Conservation (phyloP, 2,888 invertebrate genomes). For the Dione vanillae region DNA sequence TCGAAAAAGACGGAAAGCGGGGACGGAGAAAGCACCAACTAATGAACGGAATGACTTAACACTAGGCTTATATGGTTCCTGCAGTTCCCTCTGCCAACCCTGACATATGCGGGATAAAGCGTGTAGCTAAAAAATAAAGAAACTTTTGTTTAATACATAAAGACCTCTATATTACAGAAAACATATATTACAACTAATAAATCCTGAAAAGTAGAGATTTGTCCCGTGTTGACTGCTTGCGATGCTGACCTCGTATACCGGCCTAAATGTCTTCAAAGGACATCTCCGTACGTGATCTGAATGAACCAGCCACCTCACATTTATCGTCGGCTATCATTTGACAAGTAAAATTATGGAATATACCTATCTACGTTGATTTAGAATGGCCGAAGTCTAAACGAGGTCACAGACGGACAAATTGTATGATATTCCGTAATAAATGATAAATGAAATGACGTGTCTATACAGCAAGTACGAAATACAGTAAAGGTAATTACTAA, state of each 20-base stretch:
- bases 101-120: not conserved
- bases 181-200: constrained; percentile 28
- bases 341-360: constrained; percentile 26
- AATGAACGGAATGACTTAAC: not conserved
- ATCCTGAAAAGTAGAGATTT: constrained; percentile 38
- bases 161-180: not conserved
- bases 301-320: constrained; percentile 26
- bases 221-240: constrained; percentile 35
- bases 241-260: constrained; percentile 41
- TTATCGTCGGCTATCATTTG: constrained; percentile 29
- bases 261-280: constrained; percentile 47
- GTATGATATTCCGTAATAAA: not conserved
- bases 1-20: not conserved
- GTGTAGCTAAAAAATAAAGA: too few relatives aligned
- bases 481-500: not conserved
- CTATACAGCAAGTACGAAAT: not conserved
- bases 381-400: not conserved
- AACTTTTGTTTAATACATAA: not conserved
- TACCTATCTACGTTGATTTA: not conserved
- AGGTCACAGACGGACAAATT: constrained; percentile 14
- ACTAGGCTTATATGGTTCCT: too few relatives aligned
- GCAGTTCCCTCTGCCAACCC: not conserved
- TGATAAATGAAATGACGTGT: not conserved
- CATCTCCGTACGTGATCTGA: constrained; percentile 38
- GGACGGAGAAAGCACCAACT: too few relatives aligned